Conservation (phyloP, 2,888 invertebrate species). For the Crematogaster levior region DNA sequence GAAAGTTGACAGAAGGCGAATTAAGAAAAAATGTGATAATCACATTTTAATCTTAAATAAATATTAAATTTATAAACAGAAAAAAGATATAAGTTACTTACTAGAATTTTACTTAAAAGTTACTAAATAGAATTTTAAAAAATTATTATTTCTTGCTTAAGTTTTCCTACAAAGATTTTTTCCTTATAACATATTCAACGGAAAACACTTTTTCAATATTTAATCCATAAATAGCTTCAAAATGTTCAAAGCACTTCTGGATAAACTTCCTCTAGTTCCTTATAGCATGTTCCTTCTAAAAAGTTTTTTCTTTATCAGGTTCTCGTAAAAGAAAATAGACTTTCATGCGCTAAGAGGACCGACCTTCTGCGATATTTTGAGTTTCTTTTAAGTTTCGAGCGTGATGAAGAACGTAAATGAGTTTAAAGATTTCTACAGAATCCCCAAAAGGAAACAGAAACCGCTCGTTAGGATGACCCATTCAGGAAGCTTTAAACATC, state of each 20-base stretch:
- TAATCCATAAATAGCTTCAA: conserved; percentile 19
- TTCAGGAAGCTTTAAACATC: conserved; percentile 69
- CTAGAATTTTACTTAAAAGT: too few relatives aligned
- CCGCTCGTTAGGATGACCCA: conserved; percentile 66
- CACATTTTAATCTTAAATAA: neutral
- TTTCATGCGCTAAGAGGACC: conserved; percentile 8
- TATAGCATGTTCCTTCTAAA: neutral
- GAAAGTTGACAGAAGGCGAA: neutral
- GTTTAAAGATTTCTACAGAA: conserved; percentile 44
- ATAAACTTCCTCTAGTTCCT: conserved; percentile 19
- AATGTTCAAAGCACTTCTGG: conserved; percentile 6
- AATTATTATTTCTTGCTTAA: neutral
- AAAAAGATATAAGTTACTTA: neutral
- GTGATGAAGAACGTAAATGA: conserved; percentile 38
- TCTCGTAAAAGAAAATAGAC: conserved; percentile 23
- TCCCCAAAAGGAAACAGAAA: conserved; percentile 58
- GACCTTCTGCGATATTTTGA: conserved; percentile 40
- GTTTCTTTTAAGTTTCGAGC: conserved; percentile 41
- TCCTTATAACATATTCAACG: neutral
- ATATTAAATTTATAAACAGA: neutral
- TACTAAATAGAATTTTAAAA: neutral
- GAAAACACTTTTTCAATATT: conserved; percentile 1
- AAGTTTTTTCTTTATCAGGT: conserved; percentile 33
- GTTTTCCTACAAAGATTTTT: neutral
- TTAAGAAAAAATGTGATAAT: neutral